Percentiles rank a stretch among this genome's conserved stretches.
Evolutionary conservation across 2,797 vertebrate species (phyloP).

Genomic region (Bradypus variegatus): DNA sequence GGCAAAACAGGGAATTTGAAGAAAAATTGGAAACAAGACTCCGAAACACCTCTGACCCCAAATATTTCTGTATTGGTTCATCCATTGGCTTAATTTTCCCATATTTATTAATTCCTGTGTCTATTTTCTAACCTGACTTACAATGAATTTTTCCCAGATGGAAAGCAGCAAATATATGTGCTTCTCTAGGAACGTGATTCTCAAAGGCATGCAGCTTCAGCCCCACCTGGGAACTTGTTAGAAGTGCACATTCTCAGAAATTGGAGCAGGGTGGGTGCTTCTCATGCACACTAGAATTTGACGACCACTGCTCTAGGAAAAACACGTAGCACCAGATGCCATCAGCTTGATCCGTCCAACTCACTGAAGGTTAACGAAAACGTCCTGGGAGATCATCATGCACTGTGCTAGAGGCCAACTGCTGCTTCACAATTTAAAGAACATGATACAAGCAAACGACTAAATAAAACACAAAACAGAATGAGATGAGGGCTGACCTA

Average conservation of each 20-base stretch:
- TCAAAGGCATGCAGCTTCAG: neutral
- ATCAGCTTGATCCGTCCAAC: neutral
- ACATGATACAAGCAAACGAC: neutral
- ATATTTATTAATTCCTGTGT: neutral
- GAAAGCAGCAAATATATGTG: too few species aligned
- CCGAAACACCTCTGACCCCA: neutral
- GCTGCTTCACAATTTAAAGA: neutral
- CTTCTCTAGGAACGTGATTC: neutral
- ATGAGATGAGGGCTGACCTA: accelerated
- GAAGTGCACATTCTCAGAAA: neutral
- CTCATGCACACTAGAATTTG: neutral
- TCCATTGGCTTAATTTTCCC: neutral
- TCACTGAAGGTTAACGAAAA: neutral
- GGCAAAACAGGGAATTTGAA: neutral
- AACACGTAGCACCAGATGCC: neutral
- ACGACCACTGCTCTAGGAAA: neutral
- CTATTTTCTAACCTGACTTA: neutral
- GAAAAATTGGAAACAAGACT: neutral
- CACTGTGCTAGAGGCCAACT: neutral
- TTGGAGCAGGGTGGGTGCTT: neutral
- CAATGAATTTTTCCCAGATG: accelerated
- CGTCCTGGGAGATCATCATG: neutral
- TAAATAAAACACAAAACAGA: neutral
- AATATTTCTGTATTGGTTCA: neutral
- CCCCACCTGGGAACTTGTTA: neutral